phyloP scores from a whole-genome alignment of 1,140 invertebrate genomes.

The Drosophila mojavensis region DNA sequence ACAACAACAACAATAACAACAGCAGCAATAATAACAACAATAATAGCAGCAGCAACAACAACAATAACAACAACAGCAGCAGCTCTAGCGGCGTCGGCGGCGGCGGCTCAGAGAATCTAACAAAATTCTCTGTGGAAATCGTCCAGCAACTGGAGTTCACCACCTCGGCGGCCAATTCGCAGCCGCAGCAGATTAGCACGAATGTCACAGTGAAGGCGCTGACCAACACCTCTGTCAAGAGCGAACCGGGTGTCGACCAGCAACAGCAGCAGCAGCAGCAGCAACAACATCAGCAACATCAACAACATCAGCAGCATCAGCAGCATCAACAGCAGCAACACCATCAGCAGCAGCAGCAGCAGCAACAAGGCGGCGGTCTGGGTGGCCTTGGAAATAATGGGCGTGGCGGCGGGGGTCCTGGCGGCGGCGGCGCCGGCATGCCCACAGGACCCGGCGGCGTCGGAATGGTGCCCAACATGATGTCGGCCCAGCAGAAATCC shows the following conservation, averaged over 20 bases:
- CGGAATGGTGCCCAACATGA: slow-evolving; percentile 65
- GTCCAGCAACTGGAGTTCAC: slow-evolving; percentile 95
- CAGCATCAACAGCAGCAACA: slow-evolving; percentile 83
- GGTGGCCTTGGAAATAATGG: slow-evolving; percentile 76
- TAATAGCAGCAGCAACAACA: slow-evolving; percentile 20
- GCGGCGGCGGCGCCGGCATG: slow-evolving; percentile 44
- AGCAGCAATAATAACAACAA: slow-evolving; percentile 55
- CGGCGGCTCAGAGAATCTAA: slow-evolving; percentile 86
- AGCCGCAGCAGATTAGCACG: slow-evolving; percentile 95
- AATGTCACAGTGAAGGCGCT: slow-evolving; percentile 96
- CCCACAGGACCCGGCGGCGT: slow-evolving; percentile 54
- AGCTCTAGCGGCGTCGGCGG: slow-evolving; percentile 62
- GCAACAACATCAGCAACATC: slow-evolving; percentile 55
- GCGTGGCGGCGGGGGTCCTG: slow-evolving; percentile 59
- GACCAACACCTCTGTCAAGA: slow-evolving; percentile 92
- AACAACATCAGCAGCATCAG: slow-evolving; percentile 17
- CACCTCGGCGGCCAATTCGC: slow-evolving; percentile 91
- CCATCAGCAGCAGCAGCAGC: slow-evolving; percentile 75
- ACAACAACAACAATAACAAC: slow-evolving; percentile 79
- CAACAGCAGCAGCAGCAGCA: slow-evolving; percentile 83
- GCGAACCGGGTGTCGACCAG: slow-evolving; percentile 85
- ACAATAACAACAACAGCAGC: slow-evolving; percentile 86
- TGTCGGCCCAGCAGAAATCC: slow-evolving; percentile 72
- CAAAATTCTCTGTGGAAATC: slow-evolving; percentile 95
- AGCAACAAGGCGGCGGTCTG: slow-evolving; percentile 75